Base-by-base conservation (phyloP, 2,797 vertebrate species). In the Cryptoblepharus egeriae region DNA sequence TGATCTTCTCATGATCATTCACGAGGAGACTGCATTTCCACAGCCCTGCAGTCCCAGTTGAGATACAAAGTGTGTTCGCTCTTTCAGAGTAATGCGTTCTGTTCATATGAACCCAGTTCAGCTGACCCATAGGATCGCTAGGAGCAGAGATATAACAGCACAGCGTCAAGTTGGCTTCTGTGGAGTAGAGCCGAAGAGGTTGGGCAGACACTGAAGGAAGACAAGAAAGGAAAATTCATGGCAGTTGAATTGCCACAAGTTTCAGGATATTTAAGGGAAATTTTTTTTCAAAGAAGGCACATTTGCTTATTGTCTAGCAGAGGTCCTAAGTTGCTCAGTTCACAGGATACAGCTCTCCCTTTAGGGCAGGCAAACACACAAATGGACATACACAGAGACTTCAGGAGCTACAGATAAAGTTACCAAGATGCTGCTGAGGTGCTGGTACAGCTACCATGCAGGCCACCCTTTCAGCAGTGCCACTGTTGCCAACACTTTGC, bases 1-100 rank as follows among this genome's bases (percentile, higher is more conserved):
- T 88, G 70, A 89, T 87, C 75, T 87, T 88, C 26, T 3, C 82
- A 1, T 75, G 9, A 0, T 32, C 28, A 26, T 11, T 42, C 69
- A 75, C 68, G 3, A 77, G 64, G 63, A 94, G 85, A 68, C 80
- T 64, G 61, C 93, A 94, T 16, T 10, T 89, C 93, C 92, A 93
- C 32, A 85, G 30, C 39, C 92, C 93, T 12, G 75, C 76, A 75
- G 75, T 39, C 12, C 42, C 85, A 60, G 87, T 4, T 85, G 70
- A 35, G 85, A 10, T 55, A 82, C 82, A 22, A 1, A 15, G 24
- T 61, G 37, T 55, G 52, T 22, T 45, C 2, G 84, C 75, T 28
- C 13, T 16, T 2, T 74, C 87, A 26, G 18, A n/a, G 70, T 61
- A 0, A 1, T 87, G 79, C 18, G 88, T 87, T 37, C 84, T 79